Evolutionary conservation across 2,113 vertebrate genomes (phyloP).

Genomic region (Pseudopodoces humilis): DNA sequence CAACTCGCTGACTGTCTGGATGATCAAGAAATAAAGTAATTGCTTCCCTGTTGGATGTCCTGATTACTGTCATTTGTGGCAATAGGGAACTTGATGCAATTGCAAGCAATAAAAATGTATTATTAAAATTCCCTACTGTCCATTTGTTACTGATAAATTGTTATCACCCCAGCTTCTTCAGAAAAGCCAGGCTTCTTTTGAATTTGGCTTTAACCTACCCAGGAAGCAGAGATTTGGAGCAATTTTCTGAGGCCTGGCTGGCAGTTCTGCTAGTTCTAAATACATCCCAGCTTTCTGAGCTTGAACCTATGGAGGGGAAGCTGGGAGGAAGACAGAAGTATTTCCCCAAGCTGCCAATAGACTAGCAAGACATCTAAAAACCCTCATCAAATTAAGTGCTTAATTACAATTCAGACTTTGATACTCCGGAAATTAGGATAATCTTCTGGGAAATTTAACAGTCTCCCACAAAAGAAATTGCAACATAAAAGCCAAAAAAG

Average conservation of each 20-base stretch:
- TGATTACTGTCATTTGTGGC: slow-evolving; percentile 4
- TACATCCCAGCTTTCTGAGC: not conserved
- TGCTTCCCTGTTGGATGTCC: not conserved
- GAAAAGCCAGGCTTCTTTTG: not conserved
- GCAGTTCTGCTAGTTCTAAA: slow-evolving; percentile 4
- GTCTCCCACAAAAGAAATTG: slow-evolving; percentile 35
- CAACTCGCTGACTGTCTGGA: not conserved
- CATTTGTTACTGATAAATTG: not conserved
- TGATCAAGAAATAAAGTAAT: slow-evolving; percentile 8
- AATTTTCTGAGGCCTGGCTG: not conserved
- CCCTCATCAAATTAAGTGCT: slow-evolving; percentile 59
- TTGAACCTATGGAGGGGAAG: not conserved
- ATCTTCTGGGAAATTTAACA: slow-evolving; percentile 55
- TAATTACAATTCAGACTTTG: slow-evolving; percentile 65
- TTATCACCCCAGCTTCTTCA: not conserved
- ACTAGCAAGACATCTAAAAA: slow-evolving; percentile 43
- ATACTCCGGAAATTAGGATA: slow-evolving; percentile 59
- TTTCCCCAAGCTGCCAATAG: slow-evolving; percentile 38
- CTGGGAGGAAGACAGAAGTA: slow-evolving; percentile 21
- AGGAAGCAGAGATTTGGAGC: not conserved
- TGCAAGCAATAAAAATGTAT: not conserved
- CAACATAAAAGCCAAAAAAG: slow-evolving; percentile 29
- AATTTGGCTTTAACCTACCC: not conserved
- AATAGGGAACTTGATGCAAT: not conserved
- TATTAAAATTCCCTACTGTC: not conserved